These are phyloP conservation scores for Spermophilus dauricus DNA, from an alignment of 2,113 vertebrate species.

Conservation along the genomic window DNA sequence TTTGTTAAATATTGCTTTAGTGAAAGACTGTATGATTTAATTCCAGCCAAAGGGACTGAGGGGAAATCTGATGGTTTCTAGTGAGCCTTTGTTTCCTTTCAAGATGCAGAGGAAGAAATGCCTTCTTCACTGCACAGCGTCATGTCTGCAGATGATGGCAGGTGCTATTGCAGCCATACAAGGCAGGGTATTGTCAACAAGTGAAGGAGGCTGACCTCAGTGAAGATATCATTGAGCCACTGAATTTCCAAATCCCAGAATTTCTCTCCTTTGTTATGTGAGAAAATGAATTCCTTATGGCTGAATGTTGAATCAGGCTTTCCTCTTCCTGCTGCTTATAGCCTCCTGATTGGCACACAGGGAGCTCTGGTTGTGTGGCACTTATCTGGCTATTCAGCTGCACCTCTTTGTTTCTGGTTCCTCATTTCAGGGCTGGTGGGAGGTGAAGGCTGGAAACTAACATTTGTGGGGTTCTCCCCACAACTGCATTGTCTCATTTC, in stretches of 20 bases:
- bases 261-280: not conserved
- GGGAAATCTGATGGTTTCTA: not conserved
- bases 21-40: not conserved
- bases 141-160: not conserved
- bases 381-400: not conserved
- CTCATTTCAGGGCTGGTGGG: not conserved
- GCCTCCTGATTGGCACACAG: not conserved
- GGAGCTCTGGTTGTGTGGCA: not conserved
- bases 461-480: not conserved
- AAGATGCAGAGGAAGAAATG: not conserved
- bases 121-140: not conserved
- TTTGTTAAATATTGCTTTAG: not conserved
- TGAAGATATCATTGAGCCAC: constrained; percentile 16
- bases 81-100: constrained; percentile 1
- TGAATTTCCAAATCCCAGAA: not conserved
- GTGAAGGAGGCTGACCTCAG: not conserved
- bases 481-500: not conserved
- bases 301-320: not conserved
- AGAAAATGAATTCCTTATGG: constrained; percentile 26
- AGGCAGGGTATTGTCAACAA: not conserved
- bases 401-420: not conserved
- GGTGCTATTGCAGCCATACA: not conserved
- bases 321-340: constrained; percentile 1
- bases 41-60: not conserved
- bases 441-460: not conserved